These are phyloP conservation scores for Pterobdella sp. DNA, from an alignment of 2,888 invertebrate genomes.

Conservation along the genomic window DNA sequence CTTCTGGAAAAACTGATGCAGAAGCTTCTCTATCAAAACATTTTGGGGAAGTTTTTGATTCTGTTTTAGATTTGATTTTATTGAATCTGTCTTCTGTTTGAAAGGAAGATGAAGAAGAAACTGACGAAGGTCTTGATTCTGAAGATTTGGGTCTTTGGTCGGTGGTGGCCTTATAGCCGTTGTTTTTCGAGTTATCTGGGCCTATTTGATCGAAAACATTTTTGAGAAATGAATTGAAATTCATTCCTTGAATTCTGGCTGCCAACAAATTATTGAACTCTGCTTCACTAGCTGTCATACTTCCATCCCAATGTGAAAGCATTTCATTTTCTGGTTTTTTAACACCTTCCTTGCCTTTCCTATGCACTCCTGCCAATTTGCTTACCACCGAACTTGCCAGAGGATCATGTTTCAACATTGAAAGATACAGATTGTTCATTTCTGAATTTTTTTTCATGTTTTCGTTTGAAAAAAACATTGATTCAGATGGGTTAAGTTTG, in stretches of 20 bases:
- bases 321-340: background rate
- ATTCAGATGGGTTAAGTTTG: background rate
- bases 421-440: conserved; percentile 18
- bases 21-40: conserved; percentile 1
- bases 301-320: conserved; percentile 25
- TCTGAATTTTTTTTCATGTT: conserved; percentile 7
- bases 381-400: conserved; percentile 7
- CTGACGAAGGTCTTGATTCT: background rate
- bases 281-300: conserved; percentile 27
- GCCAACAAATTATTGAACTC: conserved; percentile 21
- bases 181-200: background rate
- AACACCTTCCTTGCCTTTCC: conserved; percentile 1
- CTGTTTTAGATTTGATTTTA: background rate
- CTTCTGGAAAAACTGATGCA: background rate
- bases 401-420: conserved; percentile 20
- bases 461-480: background rate
- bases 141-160: background rate
- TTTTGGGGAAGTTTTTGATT: background rate
- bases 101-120: conserved; percentile 18
- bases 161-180: background rate
- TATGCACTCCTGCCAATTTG: conserved; percentile 10
- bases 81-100: background rate
- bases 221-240: conserved; percentile 22
- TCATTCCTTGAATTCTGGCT: conserved; percentile 27
- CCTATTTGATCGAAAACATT: conserved; percentile 20